Evolutionary conservation across 2,797 vertebrate species (phyloP), one percentile per base, ranked within the genome.

Genomic region (Knipowitschia caucasica): DNA sequence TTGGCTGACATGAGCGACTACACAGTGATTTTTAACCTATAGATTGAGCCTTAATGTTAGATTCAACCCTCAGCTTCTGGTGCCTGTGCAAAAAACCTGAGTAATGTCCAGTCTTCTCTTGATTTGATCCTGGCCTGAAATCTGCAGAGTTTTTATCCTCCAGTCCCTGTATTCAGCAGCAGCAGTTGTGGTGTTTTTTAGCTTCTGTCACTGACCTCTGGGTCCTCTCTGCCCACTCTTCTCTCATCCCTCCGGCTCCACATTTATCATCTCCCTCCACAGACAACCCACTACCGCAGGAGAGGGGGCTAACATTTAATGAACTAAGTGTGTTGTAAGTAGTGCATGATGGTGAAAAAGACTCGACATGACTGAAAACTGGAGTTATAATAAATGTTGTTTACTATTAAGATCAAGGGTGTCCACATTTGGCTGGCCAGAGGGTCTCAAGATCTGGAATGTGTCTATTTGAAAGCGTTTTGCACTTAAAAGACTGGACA

Each of bases 191-290:
- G 6, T 49, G 3, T 34, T 24, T 49, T 29, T 30, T 9, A 20
- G 5, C 14, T 29, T 45, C 18, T 64, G 33, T 2, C 69, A 42
- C 53, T 47, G 66, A 58, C 62, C 47, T 59, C 33, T 61, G 25
- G 45, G 23, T 29, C 30, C 25, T 30, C 26, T 12, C 58, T 46
- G n/a, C 64, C 56, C 64, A 70, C 69, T 59, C 65, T 53, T 15
- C 67, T 20, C 47, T 56, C 56, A 53, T 58, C 58, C 17, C 56
- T 46, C 50, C 27, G 34, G 53, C 44, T 67, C 23, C 35, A 54
- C 53, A 53, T 56, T 59, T 60, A 53, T 36, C 9, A 53, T 57
- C 50, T 51, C 59, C 44, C 53, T 42, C 20, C 33, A 1, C 24
- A 39, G 39, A 45, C 42, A 34, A 45, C 42, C 31, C 17, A 39